Evolutionary conservation across 2,888 invertebrate genomes (phyloP).

Genomic region (Mythimna impura): DNA sequence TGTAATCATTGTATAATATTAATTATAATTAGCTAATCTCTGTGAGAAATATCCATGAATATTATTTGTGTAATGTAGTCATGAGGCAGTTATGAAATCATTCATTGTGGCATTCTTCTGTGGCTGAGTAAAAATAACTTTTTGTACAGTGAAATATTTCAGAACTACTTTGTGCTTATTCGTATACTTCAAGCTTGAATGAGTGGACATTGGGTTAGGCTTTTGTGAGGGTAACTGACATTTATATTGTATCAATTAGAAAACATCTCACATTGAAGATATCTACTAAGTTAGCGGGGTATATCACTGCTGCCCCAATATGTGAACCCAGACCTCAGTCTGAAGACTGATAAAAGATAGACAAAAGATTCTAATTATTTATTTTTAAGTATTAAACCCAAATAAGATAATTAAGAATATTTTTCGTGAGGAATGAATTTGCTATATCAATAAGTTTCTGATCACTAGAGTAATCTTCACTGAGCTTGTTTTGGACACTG

Average conservation of each 20-base stretch:
- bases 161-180: constrained; percentile 54
- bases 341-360: constrained; percentile 50
- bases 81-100: constrained; percentile 58
- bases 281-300: constrained; percentile 44
- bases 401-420: constrained; percentile 51
- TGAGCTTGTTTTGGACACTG: constrained; percentile 16
- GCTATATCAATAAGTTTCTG: constrained; percentile 61
- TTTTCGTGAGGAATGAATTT: constrained; percentile 37
- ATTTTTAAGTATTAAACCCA: constrained; percentile 63
- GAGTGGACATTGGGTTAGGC: constrained; percentile 32
- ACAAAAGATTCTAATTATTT: constrained; percentile 61
- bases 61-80: constrained; percentile 59
- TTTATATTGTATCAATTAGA: constrained; percentile 36
- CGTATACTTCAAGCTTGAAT: constrained; percentile 51
- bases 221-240: constrained; percentile 34
- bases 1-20: constrained; percentile 57
- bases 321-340: constrained; percentile 45
- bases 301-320: constrained; percentile 50
- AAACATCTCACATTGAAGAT: constrained; percentile 42
- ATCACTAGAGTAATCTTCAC: constrained; percentile 43
- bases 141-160: constrained; percentile 61
- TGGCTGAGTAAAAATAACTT: constrained; percentile 54
- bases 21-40: constrained; percentile 54
- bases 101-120: constrained; percentile 54
- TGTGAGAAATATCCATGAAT: constrained; percentile 67